Conservation (phyloP, 2,797 vertebrate species). For the Mastacembelus armatus region DNA sequence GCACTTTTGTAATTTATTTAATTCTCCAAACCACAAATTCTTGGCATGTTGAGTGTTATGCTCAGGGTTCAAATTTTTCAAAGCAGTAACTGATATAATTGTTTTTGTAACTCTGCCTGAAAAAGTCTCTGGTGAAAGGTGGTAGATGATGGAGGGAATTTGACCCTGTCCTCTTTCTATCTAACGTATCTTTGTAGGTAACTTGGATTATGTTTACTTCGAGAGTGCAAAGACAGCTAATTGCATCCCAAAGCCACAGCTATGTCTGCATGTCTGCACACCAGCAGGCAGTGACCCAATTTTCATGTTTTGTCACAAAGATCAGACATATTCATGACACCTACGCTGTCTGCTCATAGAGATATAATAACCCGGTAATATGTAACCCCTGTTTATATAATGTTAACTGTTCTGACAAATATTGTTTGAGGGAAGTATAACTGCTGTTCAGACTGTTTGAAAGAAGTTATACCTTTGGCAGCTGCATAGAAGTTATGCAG, state of each 20-base stretch:
- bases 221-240: slow-evolving; percentile 36
- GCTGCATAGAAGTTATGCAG: too few relatives aligned
- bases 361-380: slow-evolving; percentile 11
- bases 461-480: not conserved
- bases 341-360: slow-evolving; percentile 4
- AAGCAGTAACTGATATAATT: slow-evolving; percentile 63
- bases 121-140: slow-evolving; percentile 43
- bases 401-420: slow-evolving; percentile 1
- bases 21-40: slow-evolving; percentile 75
- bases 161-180: slow-evolving; percentile 34
- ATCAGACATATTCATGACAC: slow-evolving; percentile 32
- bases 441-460: not conserved
- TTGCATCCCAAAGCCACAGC: slow-evolving; percentile 38
- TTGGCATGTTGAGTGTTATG: slow-evolving; percentile 73
- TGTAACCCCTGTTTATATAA: slow-evolving; percentile 7
- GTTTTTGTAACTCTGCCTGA: slow-evolving; percentile 20
- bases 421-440: not conserved
- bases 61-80: slow-evolving; percentile 65
- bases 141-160: slow-evolving; percentile 32
- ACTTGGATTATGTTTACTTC: slow-evolving; percentile 22
- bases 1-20: slow-evolving; percentile 82
- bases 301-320: slow-evolving; percentile 25
- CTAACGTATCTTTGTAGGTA: slow-evolving; percentile 17
- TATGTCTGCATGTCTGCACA: slow-evolving; percentile 6
- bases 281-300: slow-evolving; percentile 26